Evolutionary conservation across 2,888 invertebrate species (phyloP).

Genomic region (Leptinotarsa haldemani): DNA sequence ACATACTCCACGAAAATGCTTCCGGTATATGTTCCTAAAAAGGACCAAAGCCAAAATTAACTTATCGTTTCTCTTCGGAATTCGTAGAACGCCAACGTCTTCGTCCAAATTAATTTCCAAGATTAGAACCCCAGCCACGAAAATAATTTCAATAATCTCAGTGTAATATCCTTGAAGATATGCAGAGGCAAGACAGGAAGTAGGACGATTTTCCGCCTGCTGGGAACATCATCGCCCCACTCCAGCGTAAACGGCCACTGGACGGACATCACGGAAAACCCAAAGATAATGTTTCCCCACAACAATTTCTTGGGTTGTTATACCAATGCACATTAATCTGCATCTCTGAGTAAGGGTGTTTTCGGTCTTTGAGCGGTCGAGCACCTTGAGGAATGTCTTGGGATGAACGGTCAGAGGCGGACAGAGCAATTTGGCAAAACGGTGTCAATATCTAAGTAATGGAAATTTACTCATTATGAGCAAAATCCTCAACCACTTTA

Average conservation of each 20-base stretch:
- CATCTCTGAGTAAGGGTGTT: constrained; percentile 57
- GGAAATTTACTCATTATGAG: too few species aligned
- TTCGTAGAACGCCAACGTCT: constrained; percentile 26
- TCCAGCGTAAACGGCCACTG: constrained; percentile 26
- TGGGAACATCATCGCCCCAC: constrained; percentile 37
- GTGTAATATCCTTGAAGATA: constrained; percentile 51
- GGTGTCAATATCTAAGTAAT: too few species aligned
- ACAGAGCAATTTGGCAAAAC: neutral
- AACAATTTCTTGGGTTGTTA: constrained; percentile 64
- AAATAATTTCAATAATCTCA: constrained; percentile 53
- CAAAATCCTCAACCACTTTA: too few species aligned
- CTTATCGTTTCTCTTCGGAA: constrained; percentile 27
- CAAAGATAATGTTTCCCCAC: constrained; percentile 54
- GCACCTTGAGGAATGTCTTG: constrained; percentile 46
- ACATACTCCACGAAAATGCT: neutral
- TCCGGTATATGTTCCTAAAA: constrained; percentile 7
- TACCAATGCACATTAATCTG: constrained; percentile 65
- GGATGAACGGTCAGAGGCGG: constrained; percentile 19
- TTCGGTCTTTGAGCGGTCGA: constrained; percentile 60
- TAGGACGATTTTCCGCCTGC: constrained; percentile 57
- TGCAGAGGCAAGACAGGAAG: constrained; percentile 46
- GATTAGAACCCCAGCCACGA: constrained; percentile 45
- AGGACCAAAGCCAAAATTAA: constrained; percentile 10
- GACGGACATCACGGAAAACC: constrained; percentile 47
- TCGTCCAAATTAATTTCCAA: constrained; percentile 44